Conservation (phyloP, 2,888 invertebrate species). For the Neoascia interrupta region DNA sequence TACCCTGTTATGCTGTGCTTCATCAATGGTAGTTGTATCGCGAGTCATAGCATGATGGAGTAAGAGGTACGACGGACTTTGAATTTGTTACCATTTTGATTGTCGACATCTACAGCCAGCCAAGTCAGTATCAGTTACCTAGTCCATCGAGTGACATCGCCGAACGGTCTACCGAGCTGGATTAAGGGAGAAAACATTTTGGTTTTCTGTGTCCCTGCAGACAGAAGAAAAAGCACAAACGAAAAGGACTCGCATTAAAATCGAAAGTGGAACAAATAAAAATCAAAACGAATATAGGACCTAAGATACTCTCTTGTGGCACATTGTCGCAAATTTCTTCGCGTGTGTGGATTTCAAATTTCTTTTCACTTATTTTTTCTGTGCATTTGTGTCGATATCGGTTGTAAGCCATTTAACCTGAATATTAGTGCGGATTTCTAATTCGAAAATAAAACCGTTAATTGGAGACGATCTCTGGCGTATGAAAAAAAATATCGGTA, state of each 20-base stretch:
- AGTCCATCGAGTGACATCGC: conserved; percentile 78
- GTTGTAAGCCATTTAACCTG: conserved; percentile 14
- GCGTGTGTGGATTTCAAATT: conserved; percentile 33
- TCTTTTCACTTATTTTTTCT: neutral
- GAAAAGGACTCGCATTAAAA: conserved; percentile 38
- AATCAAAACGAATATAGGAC: conserved; percentile 42
- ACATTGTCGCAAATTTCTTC: conserved; percentile 28
- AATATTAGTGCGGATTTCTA: conserved; percentile 36
- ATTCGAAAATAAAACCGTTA: conserved; percentile 8
- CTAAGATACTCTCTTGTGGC: conserved; percentile 56
- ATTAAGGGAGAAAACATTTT: conserved; percentile 47
- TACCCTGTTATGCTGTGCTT: conserved; percentile 38
- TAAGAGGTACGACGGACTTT: conserved; percentile 43
- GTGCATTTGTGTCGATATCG: neutral
- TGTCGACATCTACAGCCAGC: conserved; percentile 74
- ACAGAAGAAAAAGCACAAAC: conserved; percentile 8
- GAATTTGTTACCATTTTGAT: conserved; percentile 74
- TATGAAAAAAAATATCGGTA: neutral
- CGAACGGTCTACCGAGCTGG: conserved; percentile 73
- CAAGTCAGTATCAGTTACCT: conserved; percentile 78
- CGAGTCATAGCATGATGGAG: conserved; percentile 29
- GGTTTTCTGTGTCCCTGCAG: conserved; percentile 22
- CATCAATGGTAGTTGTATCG: conserved; percentile 34
- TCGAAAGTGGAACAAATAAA: conserved; percentile 60
- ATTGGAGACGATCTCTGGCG: conserved; percentile 22